Evolutionary conservation across 2,797 vertebrate genomes (phyloP).

Genomic region (Xiphorhynchus erythropygius): DNA sequence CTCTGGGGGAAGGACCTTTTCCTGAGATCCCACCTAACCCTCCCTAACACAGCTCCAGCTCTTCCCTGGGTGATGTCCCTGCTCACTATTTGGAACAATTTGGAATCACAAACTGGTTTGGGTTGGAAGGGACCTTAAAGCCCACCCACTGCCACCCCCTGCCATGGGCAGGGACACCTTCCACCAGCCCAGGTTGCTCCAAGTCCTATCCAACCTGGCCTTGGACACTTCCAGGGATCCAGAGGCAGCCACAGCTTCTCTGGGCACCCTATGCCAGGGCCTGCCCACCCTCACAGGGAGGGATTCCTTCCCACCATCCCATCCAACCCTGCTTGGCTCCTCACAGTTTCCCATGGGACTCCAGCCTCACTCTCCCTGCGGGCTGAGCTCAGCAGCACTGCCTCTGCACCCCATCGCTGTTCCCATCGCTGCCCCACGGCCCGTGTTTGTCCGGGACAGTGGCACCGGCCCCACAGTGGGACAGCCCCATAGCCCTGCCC

Average conservation of each 20-base stretch:
- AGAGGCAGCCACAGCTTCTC: neutral
- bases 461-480: neutral
- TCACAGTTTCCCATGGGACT: neutral
- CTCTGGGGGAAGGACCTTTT: neutral
- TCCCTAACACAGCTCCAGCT: neutral
- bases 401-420: neutral
- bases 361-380: neutral
- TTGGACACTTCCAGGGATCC: neutral
- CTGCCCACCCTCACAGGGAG: fast-evolving
- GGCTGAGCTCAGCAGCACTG: neutral
- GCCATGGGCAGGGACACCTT: neutral
- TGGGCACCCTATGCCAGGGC: neutral
- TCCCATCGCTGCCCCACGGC: too few relatives aligned
- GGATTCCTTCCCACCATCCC: neutral
- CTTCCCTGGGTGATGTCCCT: neutral
- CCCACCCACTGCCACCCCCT: neutral
- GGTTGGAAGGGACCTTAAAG: neutral
- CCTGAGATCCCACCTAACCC: neutral
- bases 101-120: neutral
- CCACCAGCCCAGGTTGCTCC: fast-evolving
- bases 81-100: neutral
- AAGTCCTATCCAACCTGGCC: neutral
- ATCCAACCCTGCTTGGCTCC: neutral
- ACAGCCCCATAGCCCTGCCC: too few relatives aligned
- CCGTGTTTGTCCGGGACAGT: neutral